phyloP scores from a whole-genome alignment of 2,888 invertebrate species.

The Trachelus iudaicus region DNA sequence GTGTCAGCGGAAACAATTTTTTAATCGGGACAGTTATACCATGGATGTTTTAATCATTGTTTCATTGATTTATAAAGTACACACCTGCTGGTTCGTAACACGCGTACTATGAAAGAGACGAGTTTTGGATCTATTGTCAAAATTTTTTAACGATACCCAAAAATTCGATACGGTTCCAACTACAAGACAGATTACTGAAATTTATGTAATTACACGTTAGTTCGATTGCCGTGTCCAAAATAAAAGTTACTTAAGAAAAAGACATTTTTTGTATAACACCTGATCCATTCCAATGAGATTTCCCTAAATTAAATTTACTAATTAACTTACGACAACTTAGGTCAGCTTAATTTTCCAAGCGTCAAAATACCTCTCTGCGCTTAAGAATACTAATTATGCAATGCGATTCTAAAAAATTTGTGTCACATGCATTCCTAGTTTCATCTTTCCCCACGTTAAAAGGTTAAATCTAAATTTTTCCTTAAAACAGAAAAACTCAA shows the following conservation, averaged over 20 bases:
- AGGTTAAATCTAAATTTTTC: not conserved
- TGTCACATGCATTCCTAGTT: not conserved
- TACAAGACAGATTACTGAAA: not conserved
- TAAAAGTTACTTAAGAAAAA: not conserved
- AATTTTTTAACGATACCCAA: too few species aligned
- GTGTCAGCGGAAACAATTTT: not conserved
- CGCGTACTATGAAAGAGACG: too few species aligned
- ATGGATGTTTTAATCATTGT: too few species aligned
- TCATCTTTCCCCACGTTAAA: not conserved
- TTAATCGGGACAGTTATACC: not conserved
- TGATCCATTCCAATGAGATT: not conserved
- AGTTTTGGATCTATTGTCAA: too few species aligned
- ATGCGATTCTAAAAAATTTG: not conserved
- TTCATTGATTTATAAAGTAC: too few species aligned
- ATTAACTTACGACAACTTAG: not conserved
- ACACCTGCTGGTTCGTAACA: too few species aligned
- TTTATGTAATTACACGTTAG: not conserved
- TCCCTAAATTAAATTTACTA: not conserved
- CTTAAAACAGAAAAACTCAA: not conserved
- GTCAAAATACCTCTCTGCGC: not conserved
- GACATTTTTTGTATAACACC: not conserved
- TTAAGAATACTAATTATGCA: not conserved
- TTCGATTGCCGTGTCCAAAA: not conserved
- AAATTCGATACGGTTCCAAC: too few species aligned
- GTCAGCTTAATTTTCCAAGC: not conserved